Evolutionary conservation across 2,113 vertebrate genomes (phyloP), one percentile per base, ranked within the genome.

Genomic region (Bagarius yarrelli): DNA sequence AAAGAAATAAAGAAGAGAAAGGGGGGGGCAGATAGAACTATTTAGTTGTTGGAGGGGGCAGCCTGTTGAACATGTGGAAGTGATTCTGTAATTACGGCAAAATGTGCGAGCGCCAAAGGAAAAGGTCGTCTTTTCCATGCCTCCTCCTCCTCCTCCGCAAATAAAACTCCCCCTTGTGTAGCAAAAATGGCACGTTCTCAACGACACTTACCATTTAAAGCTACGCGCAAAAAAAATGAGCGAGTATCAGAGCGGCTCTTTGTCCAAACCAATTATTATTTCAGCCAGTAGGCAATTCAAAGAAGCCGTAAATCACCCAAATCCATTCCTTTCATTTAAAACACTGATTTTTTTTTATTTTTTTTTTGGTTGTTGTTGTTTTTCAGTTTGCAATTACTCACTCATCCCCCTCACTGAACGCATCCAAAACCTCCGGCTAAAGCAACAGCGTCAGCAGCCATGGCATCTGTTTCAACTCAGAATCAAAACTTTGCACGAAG

Each of bases 11-110:
- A 85, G 44, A 73, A 16, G 77, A 76, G 53, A 55, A 44, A 44
- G 87, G 53, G 83, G 70, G 50, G 67, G 32, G 83, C 78, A 70
- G 84, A 84, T 81, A 55, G 82, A 78, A 79, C 57, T 87, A 86
- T 81, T 83, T 86, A 88, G 87, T 81, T 87, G 83, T n/a, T n/a
- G 90, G 86, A 90, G 87, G 89, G 88, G 88, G 90, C 90, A 91
- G 90, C 89, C 91, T 90, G 91, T 90, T 88, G 88, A 91, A 93
- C 93, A 94, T 94, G 92, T 94, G 93, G 93, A 94, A 94, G 92
- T 92, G 86, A 94, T 94, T 94, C 89, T 90, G 92, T 94, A 93
- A 94, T 93, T 94, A 94, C 88, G 89, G 92, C 90, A 93, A 93
- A 47, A 93, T 92, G 92, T 93, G 89, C 91, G 91, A 92, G 92